These are phyloP conservation scores for Lycocorax pyrrhopterus DNA, from an alignment of 2,113 vertebrate species.

Conservation along the genomic window DNA sequence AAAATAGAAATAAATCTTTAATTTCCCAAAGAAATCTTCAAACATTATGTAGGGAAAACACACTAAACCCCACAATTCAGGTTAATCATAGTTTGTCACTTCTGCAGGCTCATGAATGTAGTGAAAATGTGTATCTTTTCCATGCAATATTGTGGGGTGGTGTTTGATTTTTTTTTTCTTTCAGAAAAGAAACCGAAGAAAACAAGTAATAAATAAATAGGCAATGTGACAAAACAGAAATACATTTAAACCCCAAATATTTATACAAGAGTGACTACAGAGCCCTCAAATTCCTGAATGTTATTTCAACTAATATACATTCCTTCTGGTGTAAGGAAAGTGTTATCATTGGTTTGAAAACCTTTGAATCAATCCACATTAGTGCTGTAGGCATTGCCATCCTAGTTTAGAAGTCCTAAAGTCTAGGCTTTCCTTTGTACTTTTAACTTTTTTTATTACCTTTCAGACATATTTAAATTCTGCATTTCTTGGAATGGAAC, in stretches of 20 bases:
- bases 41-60: not conserved
- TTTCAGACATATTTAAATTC: not conserved
- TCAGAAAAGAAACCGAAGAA: not conserved
- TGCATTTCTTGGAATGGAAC: not conserved
- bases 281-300: not conserved
- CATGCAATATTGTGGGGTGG: not conserved
- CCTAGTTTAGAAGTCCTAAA: not conserved
- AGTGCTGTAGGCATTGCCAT: not conserved
- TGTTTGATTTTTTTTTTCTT: not conserved
- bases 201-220: not conserved
- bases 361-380: not conserved
- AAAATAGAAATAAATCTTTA: not conserved
- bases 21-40: not conserved
- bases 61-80: not conserved
- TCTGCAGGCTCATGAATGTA: rapidly evolving
- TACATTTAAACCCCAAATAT: not conserved
- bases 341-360: not conserved
- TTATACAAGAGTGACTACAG: not conserved
- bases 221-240: not conserved
- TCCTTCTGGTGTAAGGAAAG: not conserved
- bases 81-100: not conserved
- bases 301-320: not conserved
- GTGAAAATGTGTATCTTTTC: not conserved
- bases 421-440: not conserved
- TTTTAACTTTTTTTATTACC: not conserved